phyloP scores from a whole-genome alignment of 2,113 vertebrate genomes.

The Parotia lawesii region DNA sequence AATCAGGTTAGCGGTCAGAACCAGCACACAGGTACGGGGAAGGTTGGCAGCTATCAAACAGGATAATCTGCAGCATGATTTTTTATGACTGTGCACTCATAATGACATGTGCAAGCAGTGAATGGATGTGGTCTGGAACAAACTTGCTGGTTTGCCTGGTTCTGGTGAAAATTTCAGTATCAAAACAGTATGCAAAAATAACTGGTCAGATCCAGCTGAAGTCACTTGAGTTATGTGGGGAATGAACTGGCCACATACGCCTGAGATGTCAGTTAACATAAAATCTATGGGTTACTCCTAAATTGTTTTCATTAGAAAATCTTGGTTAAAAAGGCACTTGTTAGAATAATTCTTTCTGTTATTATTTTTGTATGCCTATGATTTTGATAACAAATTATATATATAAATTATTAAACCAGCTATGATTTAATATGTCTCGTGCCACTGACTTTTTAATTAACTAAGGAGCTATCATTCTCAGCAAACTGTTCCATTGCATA shows the following conservation, averaged over 20 bases:
- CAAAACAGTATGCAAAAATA: neutral
- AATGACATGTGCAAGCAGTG: neutral
- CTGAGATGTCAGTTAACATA: neutral
- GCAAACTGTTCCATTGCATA: neutral
- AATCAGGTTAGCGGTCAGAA: constrained; percentile 27
- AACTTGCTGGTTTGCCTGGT: constrained; percentile 12
- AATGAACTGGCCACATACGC: neutral
- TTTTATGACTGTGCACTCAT: neutral
- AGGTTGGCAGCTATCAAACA: constrained; percentile 29
- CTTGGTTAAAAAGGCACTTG: neutral
- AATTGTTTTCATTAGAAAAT: neutral
- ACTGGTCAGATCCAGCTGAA: neutral
- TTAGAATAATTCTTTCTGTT: neutral
- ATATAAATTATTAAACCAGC: neutral
- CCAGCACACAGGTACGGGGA: neutral
- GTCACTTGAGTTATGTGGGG: neutral
- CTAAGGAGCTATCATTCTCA: neutral
- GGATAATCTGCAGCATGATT: constrained; percentile 3
- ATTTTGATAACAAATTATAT: neutral
- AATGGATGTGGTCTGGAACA: neutral
- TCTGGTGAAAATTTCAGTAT: constrained; percentile 25
- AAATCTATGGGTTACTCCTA: neutral
- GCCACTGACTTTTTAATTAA: neutral
- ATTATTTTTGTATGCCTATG: neutral
- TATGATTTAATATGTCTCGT: neutral